Conservation (phyloP, 2,113 vertebrate species). For the Opisthocomus hoazin region DNA sequence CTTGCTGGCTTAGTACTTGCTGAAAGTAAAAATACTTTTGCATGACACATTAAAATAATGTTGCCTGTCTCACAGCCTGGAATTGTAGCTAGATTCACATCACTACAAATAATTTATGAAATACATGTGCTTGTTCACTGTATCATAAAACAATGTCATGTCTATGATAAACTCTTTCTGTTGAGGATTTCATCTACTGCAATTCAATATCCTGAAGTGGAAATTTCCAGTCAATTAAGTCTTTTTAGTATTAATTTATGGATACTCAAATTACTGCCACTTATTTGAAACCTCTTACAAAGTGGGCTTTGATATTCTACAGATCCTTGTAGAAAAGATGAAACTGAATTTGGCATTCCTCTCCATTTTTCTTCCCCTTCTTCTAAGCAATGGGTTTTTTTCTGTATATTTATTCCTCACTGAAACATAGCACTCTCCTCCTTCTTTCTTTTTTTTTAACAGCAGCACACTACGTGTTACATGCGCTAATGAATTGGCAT, state of each 20-base stretch:
- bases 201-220: neutral
- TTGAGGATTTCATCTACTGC: neutral
- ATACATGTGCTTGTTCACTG: neutral
- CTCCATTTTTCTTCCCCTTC: neutral
- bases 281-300: neutral
- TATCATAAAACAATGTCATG: neutral
- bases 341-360: neutral
- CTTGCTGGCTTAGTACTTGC: neutral
- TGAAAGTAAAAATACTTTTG: neutral
- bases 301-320: neutral
- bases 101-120: neutral
- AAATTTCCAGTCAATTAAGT: neutral
- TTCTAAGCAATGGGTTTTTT: neutral
- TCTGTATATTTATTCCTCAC: neutral
- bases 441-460: neutral
- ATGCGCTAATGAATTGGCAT: constrained; percentile 43
- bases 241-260: neutral
- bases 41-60: neutral
- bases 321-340: neutral
- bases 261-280: neutral
- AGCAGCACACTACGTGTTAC: constrained; percentile 9
- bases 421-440: neutral
- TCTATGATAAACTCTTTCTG: neutral
- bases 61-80: neutral
- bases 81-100: neutral